These are phyloP conservation scores for Drosophila gunungcola DNA, from an alignment of 1,140 invertebrate species.

Conservation along the genomic window DNA sequence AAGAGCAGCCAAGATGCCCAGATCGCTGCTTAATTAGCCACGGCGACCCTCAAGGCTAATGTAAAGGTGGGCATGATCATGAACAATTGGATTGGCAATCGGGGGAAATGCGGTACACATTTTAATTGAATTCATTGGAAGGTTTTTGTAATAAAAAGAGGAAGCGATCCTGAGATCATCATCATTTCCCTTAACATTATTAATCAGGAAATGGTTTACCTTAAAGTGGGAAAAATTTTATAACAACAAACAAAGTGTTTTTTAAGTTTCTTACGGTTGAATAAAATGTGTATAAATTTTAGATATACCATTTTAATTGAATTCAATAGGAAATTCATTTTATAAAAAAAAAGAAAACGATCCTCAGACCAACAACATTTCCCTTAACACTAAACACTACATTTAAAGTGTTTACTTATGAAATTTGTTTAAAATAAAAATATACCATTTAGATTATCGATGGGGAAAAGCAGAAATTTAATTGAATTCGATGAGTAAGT, in stretches of 20 bases:
- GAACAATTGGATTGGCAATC: conserved; percentile 21
- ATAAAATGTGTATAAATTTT: no score
- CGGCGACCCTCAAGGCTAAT: conserved; percentile 26
- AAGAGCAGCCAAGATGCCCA: conserved; percentile 4
- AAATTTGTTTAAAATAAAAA: no score
- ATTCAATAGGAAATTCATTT: no score
- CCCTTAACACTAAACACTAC: no score
- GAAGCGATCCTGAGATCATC: conserved; percentile 23
- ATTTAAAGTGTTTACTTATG: no score
- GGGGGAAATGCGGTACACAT: conserved; percentile 1
- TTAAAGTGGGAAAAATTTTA: conserved; percentile 1
- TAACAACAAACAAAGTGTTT: background rate
- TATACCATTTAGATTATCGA: no score
- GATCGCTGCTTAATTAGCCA: conserved; percentile 49
- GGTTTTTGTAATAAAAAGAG: background rate
- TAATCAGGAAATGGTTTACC: conserved; percentile 2
- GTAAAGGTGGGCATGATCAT: conserved; percentile 11
- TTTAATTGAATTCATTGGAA: conserved; percentile 43
- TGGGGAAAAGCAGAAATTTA: no score
- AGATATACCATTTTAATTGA: no score
- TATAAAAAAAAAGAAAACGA: no score
- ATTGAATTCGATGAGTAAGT: conserved; percentile 5
- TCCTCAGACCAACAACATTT: no score
- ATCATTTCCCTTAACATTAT: conserved; percentile 3
- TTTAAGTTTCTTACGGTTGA: background rate